A percentile compares a stretch with the other conserved stretches of the same genome.
These are phyloP conservation scores for Zingel zingel DNA, from an alignment of 2,113 vertebrate genomes.

Conservation along the genomic window DNA sequence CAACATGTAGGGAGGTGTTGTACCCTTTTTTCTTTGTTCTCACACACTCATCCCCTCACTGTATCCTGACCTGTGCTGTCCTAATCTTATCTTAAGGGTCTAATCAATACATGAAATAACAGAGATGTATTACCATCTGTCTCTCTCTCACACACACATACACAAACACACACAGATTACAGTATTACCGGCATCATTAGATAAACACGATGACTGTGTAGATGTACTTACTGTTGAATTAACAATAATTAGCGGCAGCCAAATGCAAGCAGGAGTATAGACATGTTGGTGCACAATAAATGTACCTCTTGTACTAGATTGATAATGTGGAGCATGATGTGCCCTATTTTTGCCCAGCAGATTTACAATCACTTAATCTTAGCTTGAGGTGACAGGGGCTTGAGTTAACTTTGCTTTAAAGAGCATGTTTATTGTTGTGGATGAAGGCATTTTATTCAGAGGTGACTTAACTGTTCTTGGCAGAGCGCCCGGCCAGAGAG, in stretches of 20 bases:
- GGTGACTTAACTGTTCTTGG: slow-evolving; percentile 35
- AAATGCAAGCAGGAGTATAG: slow-evolving; percentile 40
- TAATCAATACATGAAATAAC: slow-evolving; percentile 41
- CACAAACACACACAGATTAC: not conserved
- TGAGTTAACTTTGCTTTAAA: slow-evolving; percentile 14
- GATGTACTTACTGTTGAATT: slow-evolving; percentile 67
- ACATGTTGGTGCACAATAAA: slow-evolving; percentile 1
- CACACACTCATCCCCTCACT: slow-evolving; percentile 7
- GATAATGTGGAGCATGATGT: slow-evolving; percentile 45
- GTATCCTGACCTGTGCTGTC: slow-evolving; percentile 17
- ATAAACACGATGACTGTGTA: slow-evolving; percentile 50
- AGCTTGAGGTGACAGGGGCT: slow-evolving; percentile 14
- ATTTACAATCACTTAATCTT: slow-evolving; percentile 40
- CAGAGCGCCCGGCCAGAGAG: not conserved
- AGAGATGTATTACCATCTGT: slow-evolving; percentile 21
- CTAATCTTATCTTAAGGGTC: slow-evolving; percentile 32
- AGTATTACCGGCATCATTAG: slow-evolving; percentile 47
- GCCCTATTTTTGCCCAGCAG: slow-evolving; percentile 30
- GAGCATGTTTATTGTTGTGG: not conserved
- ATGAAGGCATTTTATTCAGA: slow-evolving; percentile 3
- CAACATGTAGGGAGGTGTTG: slow-evolving; percentile 7
- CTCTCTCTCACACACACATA: slow-evolving; percentile 14
- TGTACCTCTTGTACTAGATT: slow-evolving; percentile 52
- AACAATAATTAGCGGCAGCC: slow-evolving; percentile 48
- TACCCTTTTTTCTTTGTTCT: not conserved